Conservation (phyloP, 2,113 vertebrate species). For the Dipodomys merriami region DNA sequence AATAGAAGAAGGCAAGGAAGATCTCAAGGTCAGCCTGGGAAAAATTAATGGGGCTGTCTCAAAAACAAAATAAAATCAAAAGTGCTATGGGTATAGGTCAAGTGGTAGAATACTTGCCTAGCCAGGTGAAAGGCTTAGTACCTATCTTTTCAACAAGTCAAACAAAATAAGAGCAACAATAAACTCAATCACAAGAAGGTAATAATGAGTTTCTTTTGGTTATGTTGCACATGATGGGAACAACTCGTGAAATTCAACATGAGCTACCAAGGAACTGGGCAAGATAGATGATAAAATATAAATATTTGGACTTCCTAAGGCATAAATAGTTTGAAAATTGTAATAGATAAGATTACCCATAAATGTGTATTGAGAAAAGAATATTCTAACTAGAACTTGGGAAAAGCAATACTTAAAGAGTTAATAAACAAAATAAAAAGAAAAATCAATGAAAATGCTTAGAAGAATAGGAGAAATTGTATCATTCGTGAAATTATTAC, state of each 20-base stretch:
- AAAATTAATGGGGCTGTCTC: too few species aligned
- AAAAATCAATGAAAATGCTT: not conserved
- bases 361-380: not conserved
- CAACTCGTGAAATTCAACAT: not conserved
- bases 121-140: too few species aligned
- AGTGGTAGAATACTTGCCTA: too few species aligned
- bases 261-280: not conserved
- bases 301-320: conserved; percentile 1
- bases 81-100: too few species aligned
- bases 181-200: not conserved
- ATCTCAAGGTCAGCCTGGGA: too few species aligned
- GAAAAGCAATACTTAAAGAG: conserved; percentile 23
- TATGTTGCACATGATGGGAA: not conserved
- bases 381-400: not conserved
- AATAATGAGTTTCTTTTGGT: not conserved
- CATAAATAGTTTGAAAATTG: not conserved
- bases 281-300: not conserved
- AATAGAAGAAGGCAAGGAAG: too few species aligned
- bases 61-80: too few species aligned
- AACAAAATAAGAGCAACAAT: too few species aligned
- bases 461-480: not conserved
- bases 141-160: too few species aligned
- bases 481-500: not conserved
- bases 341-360: not conserved
- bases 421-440: conserved; percentile 41